Evolutionary conservation across 2,113 vertebrate species (phyloP).

Genomic region (Callospermophilus lateralis): DNA sequence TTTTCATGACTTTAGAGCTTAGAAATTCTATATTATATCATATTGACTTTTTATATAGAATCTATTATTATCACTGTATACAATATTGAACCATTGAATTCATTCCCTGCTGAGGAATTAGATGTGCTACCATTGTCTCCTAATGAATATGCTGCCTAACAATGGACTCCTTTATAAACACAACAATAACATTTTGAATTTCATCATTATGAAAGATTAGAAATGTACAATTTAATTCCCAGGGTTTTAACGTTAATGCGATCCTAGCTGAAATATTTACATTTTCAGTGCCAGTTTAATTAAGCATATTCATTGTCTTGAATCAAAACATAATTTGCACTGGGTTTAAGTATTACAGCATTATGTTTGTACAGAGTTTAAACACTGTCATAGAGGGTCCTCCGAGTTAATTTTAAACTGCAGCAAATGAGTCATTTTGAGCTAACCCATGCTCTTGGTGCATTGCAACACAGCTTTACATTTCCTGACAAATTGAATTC

Average conservation of each 20-base stretch:
- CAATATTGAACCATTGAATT: constrained; percentile 74
- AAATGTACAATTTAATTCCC: constrained; percentile 84
- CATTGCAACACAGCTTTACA: neutral
- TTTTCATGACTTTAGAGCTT: constrained; percentile 70
- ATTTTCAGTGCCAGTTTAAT: constrained; percentile 82
- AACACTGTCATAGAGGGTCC: constrained; percentile 42
- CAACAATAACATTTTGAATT: constrained; percentile 82
- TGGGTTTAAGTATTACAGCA: constrained; percentile 78
- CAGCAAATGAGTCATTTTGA: constrained; percentile 53
- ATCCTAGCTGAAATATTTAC: constrained; percentile 80
- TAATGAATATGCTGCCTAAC: constrained; percentile 81
- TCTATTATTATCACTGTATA: constrained; percentile 77
- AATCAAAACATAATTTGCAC: constrained; percentile 79
- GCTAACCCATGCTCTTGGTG: constrained; percentile 47
- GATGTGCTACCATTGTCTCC: constrained; percentile 78
- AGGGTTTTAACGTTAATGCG: constrained; percentile 73
- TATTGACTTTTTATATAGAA: constrained; percentile 75
- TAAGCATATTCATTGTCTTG: constrained; percentile 79
- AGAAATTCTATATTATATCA: constrained; percentile 63
- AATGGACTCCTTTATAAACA: constrained; percentile 83
- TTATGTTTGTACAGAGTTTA: constrained; percentile 70
- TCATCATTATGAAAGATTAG: constrained; percentile 83
- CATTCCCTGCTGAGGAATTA: constrained; percentile 83
- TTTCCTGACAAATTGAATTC: constrained; percentile 76
- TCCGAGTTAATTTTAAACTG: constrained; percentile 73